Conservation (phyloP, 2,888 invertebrate species). For the Agonopterix arenella region DNA sequence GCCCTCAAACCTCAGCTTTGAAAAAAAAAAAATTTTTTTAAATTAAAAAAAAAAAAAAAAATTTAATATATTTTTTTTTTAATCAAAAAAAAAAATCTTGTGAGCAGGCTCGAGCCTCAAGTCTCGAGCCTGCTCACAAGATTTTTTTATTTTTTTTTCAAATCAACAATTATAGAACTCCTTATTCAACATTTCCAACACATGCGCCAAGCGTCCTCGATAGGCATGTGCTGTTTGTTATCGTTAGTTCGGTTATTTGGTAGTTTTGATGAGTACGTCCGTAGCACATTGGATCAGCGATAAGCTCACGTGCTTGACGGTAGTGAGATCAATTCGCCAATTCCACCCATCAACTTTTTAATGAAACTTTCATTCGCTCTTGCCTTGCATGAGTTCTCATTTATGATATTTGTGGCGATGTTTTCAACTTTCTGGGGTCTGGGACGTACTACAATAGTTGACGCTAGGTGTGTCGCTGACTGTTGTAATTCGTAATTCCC, state of each 20-base stretch:
- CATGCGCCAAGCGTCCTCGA: constrained; percentile 2
- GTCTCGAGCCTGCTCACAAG: too few species aligned
- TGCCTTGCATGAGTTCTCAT: too few species aligned
- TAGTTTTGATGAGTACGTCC: not conserved
- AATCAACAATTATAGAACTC: not conserved
- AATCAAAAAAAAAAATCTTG: too few species aligned
- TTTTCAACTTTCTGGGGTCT: too few species aligned
- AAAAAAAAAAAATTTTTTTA: not conserved
- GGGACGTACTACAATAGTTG: not conserved
- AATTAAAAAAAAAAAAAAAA: too few species aligned
- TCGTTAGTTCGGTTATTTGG: not conserved
- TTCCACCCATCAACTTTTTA: too few species aligned
- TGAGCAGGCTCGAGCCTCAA: too few species aligned
- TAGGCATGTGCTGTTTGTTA: constrained; percentile 1
- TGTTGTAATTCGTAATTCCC: too few species aligned
- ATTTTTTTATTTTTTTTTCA: not conserved
- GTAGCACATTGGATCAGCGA: not conserved
- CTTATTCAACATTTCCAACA: not conserved
- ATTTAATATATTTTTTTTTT: not conserved
- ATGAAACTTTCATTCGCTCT: too few species aligned
- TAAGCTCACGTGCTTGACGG: too few species aligned
- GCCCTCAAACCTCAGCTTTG: constrained; percentile 1
- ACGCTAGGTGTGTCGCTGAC: not conserved
- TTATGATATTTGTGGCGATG: too few species aligned
- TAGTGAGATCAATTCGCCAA: too few species aligned